Evolutionary conservation across 1,140 invertebrate species (phyloP).

Genomic region (Paralvinella palmiformis): DNA sequence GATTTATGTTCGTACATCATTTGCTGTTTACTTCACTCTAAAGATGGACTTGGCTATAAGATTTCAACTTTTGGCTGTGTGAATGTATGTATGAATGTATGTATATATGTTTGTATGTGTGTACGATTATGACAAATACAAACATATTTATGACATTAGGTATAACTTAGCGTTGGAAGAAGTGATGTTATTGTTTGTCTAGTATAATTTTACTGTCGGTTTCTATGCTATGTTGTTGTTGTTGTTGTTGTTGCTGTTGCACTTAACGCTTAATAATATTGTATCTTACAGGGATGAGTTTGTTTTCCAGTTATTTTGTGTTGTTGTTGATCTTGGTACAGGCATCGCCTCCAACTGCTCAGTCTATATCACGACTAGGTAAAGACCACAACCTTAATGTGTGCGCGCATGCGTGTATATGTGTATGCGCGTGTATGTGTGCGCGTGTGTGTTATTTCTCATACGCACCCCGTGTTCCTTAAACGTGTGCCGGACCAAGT

Average conservation of each 20-base stretch:
- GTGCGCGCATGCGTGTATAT: neutral
- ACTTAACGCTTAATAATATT: neutral
- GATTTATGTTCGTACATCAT: too few relatives aligned
- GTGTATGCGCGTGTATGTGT: neutral
- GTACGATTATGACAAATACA: too few relatives aligned
- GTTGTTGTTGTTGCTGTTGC: neutral
- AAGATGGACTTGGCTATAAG: too few relatives aligned
- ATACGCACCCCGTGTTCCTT: neutral
- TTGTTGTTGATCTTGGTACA: slow-evolving; percentile 28
- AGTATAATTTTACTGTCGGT: too few relatives aligned
- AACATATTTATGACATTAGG: too few relatives aligned
- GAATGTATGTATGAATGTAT: too few relatives aligned
- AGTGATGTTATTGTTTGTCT: too few relatives aligned
- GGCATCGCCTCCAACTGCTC: slow-evolving; percentile 44
- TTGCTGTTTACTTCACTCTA: too few relatives aligned
- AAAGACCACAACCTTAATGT: neutral
- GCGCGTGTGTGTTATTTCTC: neutral
- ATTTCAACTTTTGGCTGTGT: too few relatives aligned
- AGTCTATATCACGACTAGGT: slow-evolving; percentile 49
- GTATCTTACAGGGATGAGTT: slow-evolving; percentile 38
- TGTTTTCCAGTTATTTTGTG: slow-evolving; percentile 50
- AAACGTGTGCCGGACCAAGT: neutral
- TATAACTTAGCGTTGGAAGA: too few relatives aligned
- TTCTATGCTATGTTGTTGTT: too few relatives aligned
- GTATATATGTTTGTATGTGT: too few relatives aligned